phyloP scores from a whole-genome alignment of 2,113 vertebrate genomes.

The Tetraodon nigroviridis region DNA sequence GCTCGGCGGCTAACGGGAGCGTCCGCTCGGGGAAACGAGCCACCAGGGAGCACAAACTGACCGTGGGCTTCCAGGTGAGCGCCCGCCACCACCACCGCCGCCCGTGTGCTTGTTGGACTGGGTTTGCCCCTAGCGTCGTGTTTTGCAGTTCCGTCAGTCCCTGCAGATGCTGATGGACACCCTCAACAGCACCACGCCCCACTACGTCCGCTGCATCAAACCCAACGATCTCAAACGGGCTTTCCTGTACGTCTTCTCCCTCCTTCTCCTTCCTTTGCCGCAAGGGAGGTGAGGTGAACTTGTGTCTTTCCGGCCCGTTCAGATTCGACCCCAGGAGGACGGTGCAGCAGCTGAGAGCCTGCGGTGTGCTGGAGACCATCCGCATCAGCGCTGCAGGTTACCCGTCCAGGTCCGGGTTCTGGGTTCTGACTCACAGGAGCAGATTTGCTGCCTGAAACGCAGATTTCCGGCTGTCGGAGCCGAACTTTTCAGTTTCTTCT shows the following conservation, averaged over 20 bases:
- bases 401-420: slow-evolving; percentile 70
- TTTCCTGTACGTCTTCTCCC: slow-evolving; percentile 63
- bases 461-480: not conserved
- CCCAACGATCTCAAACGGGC: slow-evolving; percentile 78
- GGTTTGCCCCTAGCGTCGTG: not conserved
- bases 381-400: slow-evolving; percentile 79
- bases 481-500: not conserved
- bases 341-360: slow-evolving; percentile 78
- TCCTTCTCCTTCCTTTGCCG: not conserved
- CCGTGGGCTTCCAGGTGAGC: slow-evolving; percentile 76
- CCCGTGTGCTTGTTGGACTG: not conserved
- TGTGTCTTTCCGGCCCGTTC: not conserved
- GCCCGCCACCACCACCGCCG: not conserved
- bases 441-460: not conserved
- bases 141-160: slow-evolving; percentile 75
- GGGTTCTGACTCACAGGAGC: not conserved
- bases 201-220: slow-evolving; percentile 83
- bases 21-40: slow-evolving; percentile 60
- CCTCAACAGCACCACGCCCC: slow-evolving; percentile 74
- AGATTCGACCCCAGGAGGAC: slow-evolving; percentile 78
- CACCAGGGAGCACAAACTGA: slow-evolving; percentile 71
- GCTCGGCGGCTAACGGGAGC: slow-evolving; percentile 44
- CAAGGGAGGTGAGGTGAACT: not conserved
- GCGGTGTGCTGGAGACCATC: slow-evolving; percentile 79
- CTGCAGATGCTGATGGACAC: slow-evolving; percentile 74